phyloP scores from a whole-genome alignment of 1,140 invertebrate genomes.

The Philaenus spumarius region DNA sequence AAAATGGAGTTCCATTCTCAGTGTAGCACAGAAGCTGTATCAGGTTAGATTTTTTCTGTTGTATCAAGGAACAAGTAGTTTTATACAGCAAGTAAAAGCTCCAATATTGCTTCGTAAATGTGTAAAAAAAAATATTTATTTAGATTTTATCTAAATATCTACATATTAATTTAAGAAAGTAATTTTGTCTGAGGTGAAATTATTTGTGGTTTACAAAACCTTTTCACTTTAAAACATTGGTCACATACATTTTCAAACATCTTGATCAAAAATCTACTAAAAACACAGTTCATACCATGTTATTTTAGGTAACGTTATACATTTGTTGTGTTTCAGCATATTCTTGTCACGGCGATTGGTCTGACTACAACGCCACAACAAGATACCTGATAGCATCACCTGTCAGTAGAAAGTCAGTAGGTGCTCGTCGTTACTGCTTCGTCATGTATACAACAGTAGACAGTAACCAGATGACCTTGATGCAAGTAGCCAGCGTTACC shows the following conservation, averaged over 20 bases:
- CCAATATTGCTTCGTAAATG: too few species aligned
- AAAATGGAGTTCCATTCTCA: constrained; percentile 63
- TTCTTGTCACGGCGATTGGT: constrained; percentile 58
- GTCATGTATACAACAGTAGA: constrained; percentile 27
- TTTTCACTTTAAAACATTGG: too few species aligned
- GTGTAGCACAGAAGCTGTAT: constrained; percentile 39
- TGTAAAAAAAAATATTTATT: too few species aligned
- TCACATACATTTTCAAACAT: too few species aligned
- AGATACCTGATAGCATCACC: constrained; percentile 54
- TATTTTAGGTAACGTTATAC: not conserved
- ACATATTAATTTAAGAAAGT: too few species aligned
- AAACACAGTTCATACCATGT: too few species aligned
- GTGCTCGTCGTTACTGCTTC: constrained; percentile 40
- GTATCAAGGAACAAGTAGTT: too few species aligned
- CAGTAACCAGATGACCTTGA: constrained; percentile 8
- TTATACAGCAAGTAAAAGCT: too few species aligned
- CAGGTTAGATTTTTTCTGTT: not conserved
- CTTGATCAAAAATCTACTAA: too few species aligned
- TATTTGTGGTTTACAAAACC: too few species aligned
- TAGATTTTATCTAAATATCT: too few species aligned
- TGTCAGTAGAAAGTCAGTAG: constrained; percentile 38
- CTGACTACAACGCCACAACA: constrained; percentile 49
- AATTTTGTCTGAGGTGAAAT: too few species aligned
- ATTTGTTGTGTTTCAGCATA: constrained; percentile 45
- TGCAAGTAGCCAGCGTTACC: constrained; percentile 33